Conservation (phyloP, 1,140 invertebrate genomes). For the Nasonia longicornis region DNA sequence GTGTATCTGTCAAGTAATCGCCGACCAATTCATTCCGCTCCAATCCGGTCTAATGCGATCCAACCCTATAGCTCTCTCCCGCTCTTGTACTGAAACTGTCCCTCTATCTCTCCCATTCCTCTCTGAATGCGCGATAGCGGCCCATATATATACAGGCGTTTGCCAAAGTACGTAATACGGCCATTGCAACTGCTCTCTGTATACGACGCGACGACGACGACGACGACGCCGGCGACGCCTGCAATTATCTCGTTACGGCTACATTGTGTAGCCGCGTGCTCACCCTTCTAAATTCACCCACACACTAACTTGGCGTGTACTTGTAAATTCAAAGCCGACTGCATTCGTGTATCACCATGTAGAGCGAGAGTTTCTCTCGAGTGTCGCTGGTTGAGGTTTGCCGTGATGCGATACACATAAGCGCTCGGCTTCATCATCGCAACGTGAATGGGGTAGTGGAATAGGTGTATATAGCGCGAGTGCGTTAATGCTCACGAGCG, state of each 20-base stretch:
- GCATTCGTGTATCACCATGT: background rate
- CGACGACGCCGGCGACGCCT: slow-evolving; percentile 45
- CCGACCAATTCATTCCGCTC: slow-evolving; percentile 45
- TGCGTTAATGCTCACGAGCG: background rate
- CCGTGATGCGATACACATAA: background rate
- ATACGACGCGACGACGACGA: slow-evolving; percentile 1
- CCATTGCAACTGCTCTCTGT: background rate
- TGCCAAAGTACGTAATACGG: slow-evolving; percentile 6
- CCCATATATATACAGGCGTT: background rate
- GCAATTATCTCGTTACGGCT: slow-evolving; percentile 62
- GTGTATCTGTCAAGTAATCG: slow-evolving; percentile 46
- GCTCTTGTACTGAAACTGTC: background rate
- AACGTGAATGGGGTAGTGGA: background rate
- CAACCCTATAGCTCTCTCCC: slow-evolving; percentile 18
- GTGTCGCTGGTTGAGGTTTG: slow-evolving; percentile 4
- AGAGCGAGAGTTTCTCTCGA: background rate
- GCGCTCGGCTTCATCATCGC: background rate
- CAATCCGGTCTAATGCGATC: slow-evolving; percentile 47
- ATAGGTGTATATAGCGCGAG: background rate
- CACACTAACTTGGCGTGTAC: background rate
- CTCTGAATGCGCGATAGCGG: slow-evolving; percentile 10
- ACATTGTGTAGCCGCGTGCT: slow-evolving; percentile 51
- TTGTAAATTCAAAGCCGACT: slow-evolving; percentile 12
- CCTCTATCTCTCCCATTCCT: background rate
- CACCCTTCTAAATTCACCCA: slow-evolving; percentile 35